Evolutionary conservation across 2,113 vertebrate species (phyloP).

Genomic region (Spea bombifrons): DNA sequence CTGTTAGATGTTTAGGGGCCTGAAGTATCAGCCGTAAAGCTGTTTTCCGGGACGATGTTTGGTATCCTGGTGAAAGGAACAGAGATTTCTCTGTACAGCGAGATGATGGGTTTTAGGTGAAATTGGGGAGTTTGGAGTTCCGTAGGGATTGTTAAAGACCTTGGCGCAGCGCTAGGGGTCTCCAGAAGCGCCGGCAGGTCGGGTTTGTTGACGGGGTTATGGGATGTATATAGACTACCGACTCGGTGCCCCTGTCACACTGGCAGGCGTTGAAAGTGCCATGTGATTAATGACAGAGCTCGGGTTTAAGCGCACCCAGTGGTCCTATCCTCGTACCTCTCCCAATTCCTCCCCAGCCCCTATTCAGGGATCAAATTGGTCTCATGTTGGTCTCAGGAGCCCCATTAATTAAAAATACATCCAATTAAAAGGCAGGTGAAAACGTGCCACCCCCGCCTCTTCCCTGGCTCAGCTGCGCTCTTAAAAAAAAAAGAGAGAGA

Average conservation of each 20-base stretch:
- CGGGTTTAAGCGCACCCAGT: constrained; percentile 72
- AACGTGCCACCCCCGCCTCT: constrained; percentile 62
- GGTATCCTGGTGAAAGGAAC: no score
- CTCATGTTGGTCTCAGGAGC: constrained; percentile 73
- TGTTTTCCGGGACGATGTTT: no score
- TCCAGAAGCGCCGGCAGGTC: constrained; percentile 1
- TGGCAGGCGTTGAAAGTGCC: constrained; percentile 68
- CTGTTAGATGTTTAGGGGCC: no score
- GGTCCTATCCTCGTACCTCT: constrained; percentile 72
- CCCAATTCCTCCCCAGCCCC: constrained; percentile 78
- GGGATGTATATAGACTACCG: constrained; percentile 23
- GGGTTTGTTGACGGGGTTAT: constrained; percentile 17
- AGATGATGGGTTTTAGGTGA: background rate
- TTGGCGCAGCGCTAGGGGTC: background rate
- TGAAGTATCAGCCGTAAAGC: no score
- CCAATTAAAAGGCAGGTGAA: constrained; percentile 85
- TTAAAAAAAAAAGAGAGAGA: constrained; percentile 49
- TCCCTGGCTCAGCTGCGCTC: constrained; percentile 69
- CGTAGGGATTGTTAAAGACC: background rate
- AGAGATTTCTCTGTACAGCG: background rate
- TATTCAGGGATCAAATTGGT: constrained; percentile 74
- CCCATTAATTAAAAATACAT: constrained; percentile 85
- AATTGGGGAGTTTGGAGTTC: background rate
- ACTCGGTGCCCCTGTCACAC: constrained; percentile 52
- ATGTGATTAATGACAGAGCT: constrained; percentile 74